phyloP scores from a whole-genome alignment of 2,888 invertebrate genomes.

The Cacoxenus indagator region DNA sequence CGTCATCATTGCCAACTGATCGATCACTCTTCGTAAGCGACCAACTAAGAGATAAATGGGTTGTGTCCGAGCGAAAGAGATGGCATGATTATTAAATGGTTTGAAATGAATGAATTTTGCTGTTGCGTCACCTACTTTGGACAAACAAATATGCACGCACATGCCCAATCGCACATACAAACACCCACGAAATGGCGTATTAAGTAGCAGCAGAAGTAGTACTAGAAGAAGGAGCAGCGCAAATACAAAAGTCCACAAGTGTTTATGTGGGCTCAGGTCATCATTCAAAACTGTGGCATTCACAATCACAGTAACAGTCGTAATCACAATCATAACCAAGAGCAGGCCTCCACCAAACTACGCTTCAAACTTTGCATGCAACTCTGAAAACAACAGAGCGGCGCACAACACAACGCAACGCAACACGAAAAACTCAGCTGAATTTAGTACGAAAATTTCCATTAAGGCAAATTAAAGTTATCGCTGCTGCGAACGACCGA shows the following conservation, averaged over 20 bases:
- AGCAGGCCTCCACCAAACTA: too few species aligned
- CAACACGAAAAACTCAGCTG: constrained; percentile 1
- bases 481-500: constrained; percentile 38
- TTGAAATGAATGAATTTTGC: constrained; percentile 58
- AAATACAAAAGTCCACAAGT: background rate
- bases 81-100: constrained; percentile 51
- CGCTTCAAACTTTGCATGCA: background rate
- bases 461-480: constrained; percentile 63
- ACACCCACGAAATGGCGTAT: background rate
- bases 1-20: too few species aligned
- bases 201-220: too few species aligned
- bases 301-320: background rate
- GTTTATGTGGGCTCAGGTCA: background rate
- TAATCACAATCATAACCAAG: background rate
- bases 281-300: background rate
- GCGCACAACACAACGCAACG: background rate
- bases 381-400: background rate
- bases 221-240: background rate
- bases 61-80: background rate
- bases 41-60: constrained; percentile 12
- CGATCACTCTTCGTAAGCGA: too few species aligned
- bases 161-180: background rate
- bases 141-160: constrained; percentile 7
- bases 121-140: constrained; percentile 63
- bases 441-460: constrained; percentile 49